Evolutionary conservation across 2,888 invertebrate genomes (phyloP).

Genomic region (Epinotia ramella): DNA sequence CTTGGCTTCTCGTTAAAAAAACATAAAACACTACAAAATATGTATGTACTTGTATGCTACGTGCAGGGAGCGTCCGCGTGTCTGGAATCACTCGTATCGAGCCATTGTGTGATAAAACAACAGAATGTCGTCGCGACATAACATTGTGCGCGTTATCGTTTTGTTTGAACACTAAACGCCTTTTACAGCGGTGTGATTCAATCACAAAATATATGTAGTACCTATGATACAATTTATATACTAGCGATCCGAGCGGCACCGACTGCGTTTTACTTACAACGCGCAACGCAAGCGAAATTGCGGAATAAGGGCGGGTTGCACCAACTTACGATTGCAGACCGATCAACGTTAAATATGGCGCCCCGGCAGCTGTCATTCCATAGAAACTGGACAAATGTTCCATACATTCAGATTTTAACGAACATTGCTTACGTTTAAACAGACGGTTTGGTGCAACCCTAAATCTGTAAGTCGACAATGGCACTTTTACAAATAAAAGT

Average conservation of each 20-base stretch:
- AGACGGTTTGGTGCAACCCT: no score
- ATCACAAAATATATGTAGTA: background rate
- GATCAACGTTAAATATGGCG: no score
- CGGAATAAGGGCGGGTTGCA: no score
- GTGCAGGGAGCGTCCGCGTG: background rate
- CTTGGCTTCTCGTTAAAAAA: background rate
- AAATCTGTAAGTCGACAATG: no score
- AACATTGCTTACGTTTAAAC: no score
- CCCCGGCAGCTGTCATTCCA: no score
- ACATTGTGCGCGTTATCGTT: constrained; percentile 12
- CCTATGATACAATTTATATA: no score
- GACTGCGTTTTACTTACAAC: background rate
- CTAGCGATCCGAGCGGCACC: background rate
- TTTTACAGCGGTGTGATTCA: constrained; percentile 14
- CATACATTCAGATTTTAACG: no score
- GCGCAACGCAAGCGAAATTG: no score
- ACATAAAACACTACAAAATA: background rate
- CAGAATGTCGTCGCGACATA: background rate
- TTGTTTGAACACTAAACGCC: constrained; percentile 1
- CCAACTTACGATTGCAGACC: no score
- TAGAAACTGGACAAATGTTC: no score
- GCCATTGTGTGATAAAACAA: background rate
- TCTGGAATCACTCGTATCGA: background rate
- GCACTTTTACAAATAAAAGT: no score
- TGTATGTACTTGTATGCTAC: background rate